A percentile compares a stretch with the other conserved stretches of the same genome.
Evolutionary conservation across 1,140 invertebrate species (phyloP).

Genomic region (Vanessa atalanta): DNA sequence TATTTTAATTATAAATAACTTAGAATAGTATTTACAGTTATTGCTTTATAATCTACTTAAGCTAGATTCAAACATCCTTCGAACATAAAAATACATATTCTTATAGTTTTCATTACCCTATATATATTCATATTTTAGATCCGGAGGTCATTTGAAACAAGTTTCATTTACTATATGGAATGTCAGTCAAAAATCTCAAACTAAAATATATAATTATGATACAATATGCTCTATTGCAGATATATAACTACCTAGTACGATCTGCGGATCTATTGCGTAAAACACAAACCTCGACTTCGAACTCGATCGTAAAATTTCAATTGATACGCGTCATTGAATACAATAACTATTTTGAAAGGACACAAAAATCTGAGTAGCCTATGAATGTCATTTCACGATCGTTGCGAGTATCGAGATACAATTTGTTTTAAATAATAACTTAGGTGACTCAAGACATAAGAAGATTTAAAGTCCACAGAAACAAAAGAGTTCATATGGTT

Average conservation of each 20-base stretch:
- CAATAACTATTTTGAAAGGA: too few species aligned
- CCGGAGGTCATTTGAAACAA: neutral
- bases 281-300: too few species aligned
- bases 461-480: too few species aligned
- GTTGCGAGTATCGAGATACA: too few species aligned
- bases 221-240: slow-evolving; percentile 2
- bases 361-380: too few species aligned
- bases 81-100: neutral
- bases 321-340: too few species aligned
- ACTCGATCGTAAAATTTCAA: too few species aligned
- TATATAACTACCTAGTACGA: neutral
- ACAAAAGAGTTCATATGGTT: too few species aligned
- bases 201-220: slow-evolving; percentile 3
- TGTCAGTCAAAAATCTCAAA: slow-evolving; percentile 16
- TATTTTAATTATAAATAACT: slow-evolving; percentile 20
- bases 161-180: slow-evolving; percentile 7
- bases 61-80: slow-evolving; percentile 2
- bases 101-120: neutral
- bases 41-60: slow-evolving; percentile 38
- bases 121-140: neutral
- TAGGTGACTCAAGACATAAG: too few species aligned
- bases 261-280: neutral
- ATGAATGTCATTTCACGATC: too few species aligned
- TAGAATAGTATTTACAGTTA: slow-evolving; percentile 39
- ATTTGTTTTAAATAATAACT: too few species aligned